Percentiles rank a stretch among this genome's conserved stretches.
phyloP scores from a whole-genome alignment of 2,113 vertebrate species.

The Macrotis lagotis region DNA sequence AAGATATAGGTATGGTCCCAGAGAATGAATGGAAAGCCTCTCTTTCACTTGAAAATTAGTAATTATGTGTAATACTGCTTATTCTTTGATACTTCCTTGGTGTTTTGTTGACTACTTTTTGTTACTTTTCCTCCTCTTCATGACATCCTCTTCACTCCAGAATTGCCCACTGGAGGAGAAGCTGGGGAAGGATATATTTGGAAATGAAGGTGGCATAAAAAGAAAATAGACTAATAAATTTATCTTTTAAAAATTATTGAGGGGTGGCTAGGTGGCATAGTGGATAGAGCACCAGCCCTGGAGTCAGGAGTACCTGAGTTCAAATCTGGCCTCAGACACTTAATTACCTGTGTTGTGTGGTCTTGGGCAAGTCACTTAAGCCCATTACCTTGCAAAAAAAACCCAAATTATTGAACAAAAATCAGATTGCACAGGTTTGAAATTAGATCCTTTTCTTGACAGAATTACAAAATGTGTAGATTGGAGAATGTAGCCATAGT shows the following conservation, averaged over 20 bases:
- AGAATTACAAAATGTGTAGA: background rate
- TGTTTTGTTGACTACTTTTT: background rate
- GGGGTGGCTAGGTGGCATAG: no score
- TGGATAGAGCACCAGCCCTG: no score
- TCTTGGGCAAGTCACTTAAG: no score
- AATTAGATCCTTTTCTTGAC: background rate
- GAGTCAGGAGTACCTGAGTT: no score
- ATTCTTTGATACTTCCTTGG: background rate
- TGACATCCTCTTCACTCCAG: no score
- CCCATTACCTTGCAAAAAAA: no score
- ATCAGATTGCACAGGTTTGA: background rate
- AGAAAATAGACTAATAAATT: background rate
- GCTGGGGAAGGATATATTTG: background rate
- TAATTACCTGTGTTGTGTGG: no score
- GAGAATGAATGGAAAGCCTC: background rate
- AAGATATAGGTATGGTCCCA: background rate
- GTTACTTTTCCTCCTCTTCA: background rate
- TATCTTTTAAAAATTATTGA: background rate
- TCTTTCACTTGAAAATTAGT: background rate
- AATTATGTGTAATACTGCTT: background rate
- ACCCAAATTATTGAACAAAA: background rate
- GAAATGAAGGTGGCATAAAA: background rate
- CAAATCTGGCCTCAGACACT: no score
- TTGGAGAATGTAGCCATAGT: background rate
- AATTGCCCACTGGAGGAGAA: background rate